Conservation (phyloP, 1,140 invertebrate species). For the Drosophila arawakana region DNA sequence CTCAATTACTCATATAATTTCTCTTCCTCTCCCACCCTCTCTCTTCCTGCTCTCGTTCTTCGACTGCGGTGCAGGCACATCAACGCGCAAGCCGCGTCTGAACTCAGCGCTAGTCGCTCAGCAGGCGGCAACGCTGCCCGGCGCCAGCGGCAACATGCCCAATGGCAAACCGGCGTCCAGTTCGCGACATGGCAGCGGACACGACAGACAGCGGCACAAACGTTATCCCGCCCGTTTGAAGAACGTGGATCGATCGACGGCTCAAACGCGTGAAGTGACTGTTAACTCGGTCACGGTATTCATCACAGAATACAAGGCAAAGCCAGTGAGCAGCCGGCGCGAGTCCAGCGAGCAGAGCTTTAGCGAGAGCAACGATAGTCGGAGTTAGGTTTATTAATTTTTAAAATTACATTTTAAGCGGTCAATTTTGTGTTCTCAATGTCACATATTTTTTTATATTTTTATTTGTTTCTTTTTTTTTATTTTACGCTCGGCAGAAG, state of each 20-base stretch:
- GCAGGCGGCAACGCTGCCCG: constrained; percentile 89
- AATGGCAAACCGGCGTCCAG: constrained; percentile 89
- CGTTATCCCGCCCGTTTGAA: constrained; percentile 91
- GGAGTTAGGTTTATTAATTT: constrained; percentile 73
- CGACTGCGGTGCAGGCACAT: constrained; percentile 86
- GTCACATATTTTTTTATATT: constrained; percentile 38
- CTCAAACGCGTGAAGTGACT: constrained; percentile 96
- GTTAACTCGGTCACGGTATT: constrained; percentile 98
- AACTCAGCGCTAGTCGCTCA: constrained; percentile 97
- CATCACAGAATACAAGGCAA: constrained; percentile 98
- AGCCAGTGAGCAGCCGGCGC: constrained; percentile 85
- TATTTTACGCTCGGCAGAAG: constrained; percentile 1
- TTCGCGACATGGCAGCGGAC: constrained; percentile 87
- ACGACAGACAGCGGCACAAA: constrained; percentile 86
- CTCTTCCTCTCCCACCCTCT: constrained; percentile 22
- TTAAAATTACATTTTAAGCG: neutral
- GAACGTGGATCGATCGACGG: constrained; percentile 88
- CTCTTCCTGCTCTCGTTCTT: constrained; percentile 3
- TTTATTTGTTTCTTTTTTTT: constrained; percentile 12
- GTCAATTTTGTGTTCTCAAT: constrained; percentile 26
- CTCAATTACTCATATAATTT: constrained; percentile 30
- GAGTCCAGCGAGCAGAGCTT: constrained; percentile 84
- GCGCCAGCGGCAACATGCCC: constrained; percentile 76
- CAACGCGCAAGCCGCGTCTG: constrained; percentile 95
- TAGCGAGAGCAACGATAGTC: constrained; percentile 84